Evolutionary conservation across 2,113 vertebrate genomes (phyloP).

Genomic region (Lutjanus erythropterus): DNA sequence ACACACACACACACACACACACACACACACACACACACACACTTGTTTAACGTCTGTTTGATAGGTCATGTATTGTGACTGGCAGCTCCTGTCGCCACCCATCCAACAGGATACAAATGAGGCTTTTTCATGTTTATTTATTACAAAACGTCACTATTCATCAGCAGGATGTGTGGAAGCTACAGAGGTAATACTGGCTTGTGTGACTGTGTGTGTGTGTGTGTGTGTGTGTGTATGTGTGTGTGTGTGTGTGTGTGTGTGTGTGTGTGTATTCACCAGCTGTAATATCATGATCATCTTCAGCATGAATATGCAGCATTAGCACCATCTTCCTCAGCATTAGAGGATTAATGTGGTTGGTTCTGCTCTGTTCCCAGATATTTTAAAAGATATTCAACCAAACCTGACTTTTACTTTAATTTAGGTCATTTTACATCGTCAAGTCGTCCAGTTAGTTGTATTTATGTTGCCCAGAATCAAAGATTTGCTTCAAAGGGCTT

Average conservation of each 20-base stretch:
- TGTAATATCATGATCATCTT: neutral
- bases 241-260: slow-evolving; percentile 6
- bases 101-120: slow-evolving; percentile 6
- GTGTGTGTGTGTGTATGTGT: slow-evolving; percentile 15
- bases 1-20: slow-evolving; percentile 2
- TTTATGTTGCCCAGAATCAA: neutral
- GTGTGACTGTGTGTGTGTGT: neutral
- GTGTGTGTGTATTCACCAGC: neutral
- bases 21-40: slow-evolving; percentile 23
- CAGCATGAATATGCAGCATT: neutral
- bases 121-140: slow-evolving; percentile 35
- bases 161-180: neutral
- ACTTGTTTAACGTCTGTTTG: neutral
- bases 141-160: slow-evolving; percentile 13
- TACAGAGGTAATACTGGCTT: neutral
- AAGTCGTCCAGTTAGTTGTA: neutral
- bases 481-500: too few species aligned
- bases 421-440: neutral
- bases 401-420: neutral
- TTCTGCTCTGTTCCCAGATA: neutral
- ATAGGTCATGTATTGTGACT: slow-evolving; percentile 2
- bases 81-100: slow-evolving; percentile 5
- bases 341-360: neutral
- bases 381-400: neutral
- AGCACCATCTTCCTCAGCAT: neutral